Evolutionary conservation across 2,113 vertebrate species (phyloP).

Genomic region (Suncus etruscus): DNA sequence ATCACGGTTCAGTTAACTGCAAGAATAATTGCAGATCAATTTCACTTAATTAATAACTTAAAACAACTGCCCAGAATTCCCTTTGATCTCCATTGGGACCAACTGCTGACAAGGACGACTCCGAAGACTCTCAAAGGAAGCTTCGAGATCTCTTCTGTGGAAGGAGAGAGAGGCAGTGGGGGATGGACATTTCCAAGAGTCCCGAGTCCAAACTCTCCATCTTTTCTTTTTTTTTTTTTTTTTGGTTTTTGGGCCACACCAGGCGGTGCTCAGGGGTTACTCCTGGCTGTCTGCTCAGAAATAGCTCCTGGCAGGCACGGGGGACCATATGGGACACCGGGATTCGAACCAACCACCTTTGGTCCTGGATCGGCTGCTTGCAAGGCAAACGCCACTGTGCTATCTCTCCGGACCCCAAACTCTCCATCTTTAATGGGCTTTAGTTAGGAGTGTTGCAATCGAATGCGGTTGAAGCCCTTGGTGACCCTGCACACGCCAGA

Average conservation of each 20-base stretch:
- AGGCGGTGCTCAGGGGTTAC: too few relatives aligned
- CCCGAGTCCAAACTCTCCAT: background rate
- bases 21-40: constrained; percentile 58
- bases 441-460: background rate
- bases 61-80: constrained; percentile 44
- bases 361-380: too few relatives aligned
- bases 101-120: constrained; percentile 4
- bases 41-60: constrained; percentile 62
- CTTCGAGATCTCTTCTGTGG: background rate
- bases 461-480: too few relatives aligned
- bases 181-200: background rate
- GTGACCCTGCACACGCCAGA: background rate
- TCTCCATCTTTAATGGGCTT: background rate
- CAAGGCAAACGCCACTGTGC: too few relatives aligned
- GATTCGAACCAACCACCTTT: too few relatives aligned
- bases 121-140: background rate
- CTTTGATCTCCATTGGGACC: constrained; percentile 59
- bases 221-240: background rate
- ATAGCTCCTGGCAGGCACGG: too few relatives aligned
- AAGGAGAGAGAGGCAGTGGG: too few relatives aligned
- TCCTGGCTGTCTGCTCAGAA: too few relatives aligned
- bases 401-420: background rate
- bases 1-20: constrained; percentile 24
- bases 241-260: too few relatives aligned
- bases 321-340: too few relatives aligned